Evolutionary conservation across 2,888 invertebrate genomes (phyloP), one percentile per base, ranked within the genome.

Genomic region (Meteorus cinctellus): DNA sequence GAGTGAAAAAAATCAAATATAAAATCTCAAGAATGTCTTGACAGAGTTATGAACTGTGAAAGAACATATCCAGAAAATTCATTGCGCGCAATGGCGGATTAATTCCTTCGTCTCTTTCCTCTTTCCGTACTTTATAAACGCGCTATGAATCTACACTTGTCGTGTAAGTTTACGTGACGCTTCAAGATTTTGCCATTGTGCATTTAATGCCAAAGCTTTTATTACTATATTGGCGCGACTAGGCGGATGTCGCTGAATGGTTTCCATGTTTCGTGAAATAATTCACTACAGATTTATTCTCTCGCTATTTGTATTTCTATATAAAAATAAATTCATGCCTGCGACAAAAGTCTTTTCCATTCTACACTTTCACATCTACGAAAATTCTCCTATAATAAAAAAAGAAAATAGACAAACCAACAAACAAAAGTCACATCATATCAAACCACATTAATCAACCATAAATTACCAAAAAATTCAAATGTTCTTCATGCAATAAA

Each of bases 91-190:
- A 55, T 55, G 55, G 80, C 82, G 79, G 79, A 24, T 60, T 60
- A 63, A 31, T 60, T 59, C 34, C 31, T 60, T n/a, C 60, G 41
- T 41, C 36, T 70, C 36, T 59, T 70, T 14, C 12, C 55, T 36
- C 45, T n/a, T 10, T 36, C 24, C 55, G 16, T 66, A 73, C 36
- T 68, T 74, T 63, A 72, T 77, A 60, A 59, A 60, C 62, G 29
- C 72, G 55, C 55, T 77, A 75, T 75, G 77, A 80, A 78, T 79
- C 74, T 74, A 62, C 68, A 59, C 63, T 55, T 60, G 51, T 27
- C 72, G 31, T 48, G 67, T 55, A 63, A 78, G 76, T 67, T 78
- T 80, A 79, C 75, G 62, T 67, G 75, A 68, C 74, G 73, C 72
- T 68, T 51, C 10, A 68, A 68, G 48, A 29, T 27, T 48, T 68